Conservation (phyloP, 2,113 vertebrate genomes). For the Mus musculus region DNA sequence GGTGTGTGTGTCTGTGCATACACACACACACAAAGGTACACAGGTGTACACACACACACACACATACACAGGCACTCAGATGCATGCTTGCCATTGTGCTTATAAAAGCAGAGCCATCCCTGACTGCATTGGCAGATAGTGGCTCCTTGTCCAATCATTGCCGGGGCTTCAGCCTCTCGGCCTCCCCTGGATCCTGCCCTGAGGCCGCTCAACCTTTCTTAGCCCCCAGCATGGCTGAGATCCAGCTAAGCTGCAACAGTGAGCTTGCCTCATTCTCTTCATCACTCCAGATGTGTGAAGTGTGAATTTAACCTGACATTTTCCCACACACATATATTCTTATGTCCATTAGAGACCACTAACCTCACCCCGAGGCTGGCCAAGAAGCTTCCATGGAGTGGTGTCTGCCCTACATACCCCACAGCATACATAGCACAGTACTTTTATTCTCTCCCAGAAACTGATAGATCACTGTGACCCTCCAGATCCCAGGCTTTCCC, state of each 20-base stretch:
- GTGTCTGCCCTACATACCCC: fast-evolving
- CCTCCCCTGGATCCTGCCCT: not conserved
- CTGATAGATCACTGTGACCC: fast-evolving
- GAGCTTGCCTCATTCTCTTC: not conserved
- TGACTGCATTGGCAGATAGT: not conserved
- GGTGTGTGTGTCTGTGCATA: no score
- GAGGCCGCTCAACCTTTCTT: not conserved
- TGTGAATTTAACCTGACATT: not conserved
- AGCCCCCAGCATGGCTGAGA: not conserved
- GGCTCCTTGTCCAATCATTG: not conserved
- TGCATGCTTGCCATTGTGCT: no score
- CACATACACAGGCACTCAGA: not conserved
- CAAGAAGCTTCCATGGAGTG: not conserved
- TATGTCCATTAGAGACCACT: not conserved
- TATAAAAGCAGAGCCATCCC: not conserved
- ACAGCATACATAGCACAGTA: fast-evolving
- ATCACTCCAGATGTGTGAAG: not conserved
- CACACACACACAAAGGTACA: not conserved
- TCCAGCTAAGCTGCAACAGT: not conserved
- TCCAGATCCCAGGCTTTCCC: not conserved
- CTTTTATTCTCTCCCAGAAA: not conserved
- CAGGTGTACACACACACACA: not conserved
- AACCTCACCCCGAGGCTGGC: not conserved
- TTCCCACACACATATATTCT: not conserved
- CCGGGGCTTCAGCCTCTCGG: not conserved